Evolutionary conservation across 1,140 invertebrate species (phyloP), one percentile per base, ranked within the genome.

Genomic region (Aphaenogaster ashmeadi): DNA sequence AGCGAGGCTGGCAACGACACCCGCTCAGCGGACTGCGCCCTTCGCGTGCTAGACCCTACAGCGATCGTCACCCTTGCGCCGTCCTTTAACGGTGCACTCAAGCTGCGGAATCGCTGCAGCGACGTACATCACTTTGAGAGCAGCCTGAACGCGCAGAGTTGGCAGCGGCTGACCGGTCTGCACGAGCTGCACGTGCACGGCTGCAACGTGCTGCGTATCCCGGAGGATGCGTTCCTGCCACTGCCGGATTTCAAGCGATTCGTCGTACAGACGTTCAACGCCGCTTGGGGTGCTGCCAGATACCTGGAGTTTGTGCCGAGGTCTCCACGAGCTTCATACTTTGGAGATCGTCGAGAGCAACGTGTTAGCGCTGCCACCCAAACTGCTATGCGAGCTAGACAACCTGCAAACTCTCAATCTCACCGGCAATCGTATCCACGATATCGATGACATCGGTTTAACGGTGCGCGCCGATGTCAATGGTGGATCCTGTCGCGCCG

Each of bases 341-440:
- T 96, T 99, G 84, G 97, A 99, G 95, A 95, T 99, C 88, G 96
- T 97, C 72, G 97, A 98, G 93, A 99, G 98, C 95, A 98, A 98
- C 95, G 97, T 99, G 69, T 96, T 97, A 74, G 96, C 97, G 2
- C 93, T 99, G 88, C 98, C 98, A 2, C 96, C 97, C 15, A 97
- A 97, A 60, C 96, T 97, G 47, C 97, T 98, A 75, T 98, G 98
- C 93, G 96, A 97, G 4, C 95, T 99, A 83, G 96, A 96, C 71
- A 98, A 97, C 92, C 95, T 99, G 7, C 97, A 98, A 92, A 96
- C 97, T 69, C 95, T 99, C 36, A 99, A 99, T 95, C 96, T 98
- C 85, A 98, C 98, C 11, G 96, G 97, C 36, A 98, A 99, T 94
- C 97, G 97, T 90, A 97, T 99, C 87, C 96, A 96, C 66, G 97